Percentiles rank a stretch among this genome's conserved stretches.
Conservation (phyloP, 2,113 vertebrate genomes). For the Maccullochella peelii region DNA sequence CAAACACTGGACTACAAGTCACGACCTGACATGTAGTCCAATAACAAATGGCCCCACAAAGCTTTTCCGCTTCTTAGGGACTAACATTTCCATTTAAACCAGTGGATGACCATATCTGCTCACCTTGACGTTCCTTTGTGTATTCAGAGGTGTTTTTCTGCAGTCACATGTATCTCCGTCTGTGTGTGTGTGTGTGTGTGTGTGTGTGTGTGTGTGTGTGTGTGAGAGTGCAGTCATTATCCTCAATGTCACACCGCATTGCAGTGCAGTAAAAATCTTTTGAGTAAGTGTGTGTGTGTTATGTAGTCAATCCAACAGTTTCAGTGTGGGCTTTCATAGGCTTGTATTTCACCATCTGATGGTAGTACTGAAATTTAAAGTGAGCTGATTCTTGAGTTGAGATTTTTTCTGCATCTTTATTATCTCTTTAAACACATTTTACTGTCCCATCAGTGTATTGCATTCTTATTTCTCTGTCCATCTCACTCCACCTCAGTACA, state of each 20-base stretch:
- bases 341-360: conserved; percentile 6
- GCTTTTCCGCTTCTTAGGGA: not conserved
- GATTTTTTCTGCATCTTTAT: not conserved
- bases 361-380: conserved; percentile 5
- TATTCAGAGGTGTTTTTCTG: conserved; percentile 56
- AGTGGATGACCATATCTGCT: not conserved
- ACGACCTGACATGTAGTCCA: not conserved
- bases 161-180: conserved; percentile 31
- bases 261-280: conserved; percentile 73
- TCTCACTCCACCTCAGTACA: not conserved
- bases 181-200: conserved; percentile 32
- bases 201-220: conserved; percentile 12
- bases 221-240: conserved; percentile 55
- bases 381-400: not conserved
- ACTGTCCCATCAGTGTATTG: not conserved
- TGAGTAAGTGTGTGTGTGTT: conserved; percentile 14
- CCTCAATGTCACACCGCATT: conserved; percentile 77
- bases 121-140: conserved; percentile 48
- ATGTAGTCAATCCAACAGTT: conserved; percentile 18
- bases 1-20: not conserved
- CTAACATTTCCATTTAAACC: conserved; percentile 1
- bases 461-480: not conserved
- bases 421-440: not conserved
- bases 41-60: conserved; percentile 9
- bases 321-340: not conserved